Conservation (phyloP, 2,113 vertebrate species). For the Drymodes brunneopygia region DNA sequence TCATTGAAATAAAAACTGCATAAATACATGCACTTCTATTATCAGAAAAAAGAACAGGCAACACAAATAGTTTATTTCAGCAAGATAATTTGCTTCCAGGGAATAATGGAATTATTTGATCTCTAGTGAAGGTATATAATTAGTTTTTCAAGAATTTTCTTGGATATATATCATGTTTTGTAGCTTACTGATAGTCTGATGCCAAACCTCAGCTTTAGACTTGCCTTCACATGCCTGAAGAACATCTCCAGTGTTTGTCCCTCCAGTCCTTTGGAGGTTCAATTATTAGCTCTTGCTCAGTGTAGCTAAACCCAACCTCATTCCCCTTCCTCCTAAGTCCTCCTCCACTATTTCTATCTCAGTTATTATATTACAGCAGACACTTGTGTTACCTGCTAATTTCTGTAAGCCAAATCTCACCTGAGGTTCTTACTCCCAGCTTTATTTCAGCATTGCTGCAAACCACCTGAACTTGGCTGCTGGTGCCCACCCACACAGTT, state of each 20-base stretch:
- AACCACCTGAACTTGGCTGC: not conserved
- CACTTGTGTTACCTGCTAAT: not conserved
- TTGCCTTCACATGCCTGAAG: not conserved
- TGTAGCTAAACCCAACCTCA: not conserved
- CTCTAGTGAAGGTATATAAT: not conserved
- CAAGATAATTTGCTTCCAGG: not conserved
- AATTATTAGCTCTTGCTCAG: not conserved
- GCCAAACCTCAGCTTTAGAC: not conserved
- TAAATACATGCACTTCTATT: not conserved
- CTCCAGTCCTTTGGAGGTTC: not conserved
- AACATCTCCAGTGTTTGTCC: not conserved
- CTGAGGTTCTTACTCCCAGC: rapidly evolving
- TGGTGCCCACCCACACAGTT: rapidly evolving
- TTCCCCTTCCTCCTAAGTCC: not conserved
- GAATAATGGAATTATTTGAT: conserved; percentile 17
- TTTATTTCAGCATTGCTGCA: not conserved
- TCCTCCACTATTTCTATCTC: not conserved
- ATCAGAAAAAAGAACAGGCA: conserved; percentile 6
- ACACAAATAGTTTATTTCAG: conserved; percentile 33
- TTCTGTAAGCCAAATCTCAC: not conserved
- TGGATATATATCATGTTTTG: not conserved
- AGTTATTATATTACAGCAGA: not conserved
- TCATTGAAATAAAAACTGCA: conserved; percentile 1
- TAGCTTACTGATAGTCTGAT: not conserved
- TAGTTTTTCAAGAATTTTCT: not conserved